A percentile compares a stretch with the other conserved stretches of the same genome.
These are phyloP conservation scores for Bufo bufo DNA, from an alignment of 2,113 vertebrate species.

Conservation along the genomic window DNA sequence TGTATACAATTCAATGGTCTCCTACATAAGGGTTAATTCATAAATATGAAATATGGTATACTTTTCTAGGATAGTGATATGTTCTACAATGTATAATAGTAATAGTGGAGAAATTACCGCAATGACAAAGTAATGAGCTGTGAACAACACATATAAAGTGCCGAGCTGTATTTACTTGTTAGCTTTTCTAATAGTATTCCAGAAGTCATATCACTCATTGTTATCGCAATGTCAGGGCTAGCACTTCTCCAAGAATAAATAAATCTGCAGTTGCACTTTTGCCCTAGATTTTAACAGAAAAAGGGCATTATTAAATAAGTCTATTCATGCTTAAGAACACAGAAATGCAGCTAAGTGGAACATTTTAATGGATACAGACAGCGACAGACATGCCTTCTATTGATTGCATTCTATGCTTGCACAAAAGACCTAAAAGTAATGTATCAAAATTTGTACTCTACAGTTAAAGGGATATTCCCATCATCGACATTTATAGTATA, in stretches of 20 bases:
- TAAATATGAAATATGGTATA: neutral
- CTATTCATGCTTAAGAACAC: conserved; percentile 13
- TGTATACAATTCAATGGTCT: no score
- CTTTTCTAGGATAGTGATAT: neutral
- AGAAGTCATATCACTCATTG: neutral
- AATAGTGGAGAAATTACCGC: neutral
- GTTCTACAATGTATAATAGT: neutral
- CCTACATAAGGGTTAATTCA: no score
- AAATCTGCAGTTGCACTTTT: neutral
- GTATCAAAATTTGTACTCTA: neutral
- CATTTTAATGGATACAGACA: conserved; percentile 13
- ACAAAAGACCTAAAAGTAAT: neutral
- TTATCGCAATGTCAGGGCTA: neutral
- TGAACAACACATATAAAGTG: neutral
- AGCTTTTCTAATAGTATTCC: neutral
- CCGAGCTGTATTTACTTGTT: neutral
- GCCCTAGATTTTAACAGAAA: neutral
- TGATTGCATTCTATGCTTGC: neutral
- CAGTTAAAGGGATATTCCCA: neutral
- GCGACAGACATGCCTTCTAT: neutral
- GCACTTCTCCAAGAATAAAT: conserved; percentile 4
- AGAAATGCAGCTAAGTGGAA: conserved; percentile 26
- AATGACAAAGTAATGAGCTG: neutral
- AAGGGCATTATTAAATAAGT: neutral
- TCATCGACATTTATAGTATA: neutral